A percentile compares a stretch with the other conserved stretches of the same genome.
phyloP scores from a whole-genome alignment of 2,113 vertebrate species.

The Ceyx cyanopectus region DNA sequence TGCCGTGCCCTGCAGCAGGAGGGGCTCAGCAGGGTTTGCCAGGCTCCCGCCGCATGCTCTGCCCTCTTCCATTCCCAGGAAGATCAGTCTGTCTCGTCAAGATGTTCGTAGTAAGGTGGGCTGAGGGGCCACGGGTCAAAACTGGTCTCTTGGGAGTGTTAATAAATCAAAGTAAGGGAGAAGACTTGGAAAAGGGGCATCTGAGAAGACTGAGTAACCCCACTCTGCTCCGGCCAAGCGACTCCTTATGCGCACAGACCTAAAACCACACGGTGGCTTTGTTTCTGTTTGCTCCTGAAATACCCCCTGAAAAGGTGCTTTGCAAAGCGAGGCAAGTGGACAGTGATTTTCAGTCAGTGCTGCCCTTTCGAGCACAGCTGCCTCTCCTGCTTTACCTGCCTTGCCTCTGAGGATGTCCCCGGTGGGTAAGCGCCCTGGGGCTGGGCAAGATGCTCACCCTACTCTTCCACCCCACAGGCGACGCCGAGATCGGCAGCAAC shows the following conservation, averaged over 20 bases:
- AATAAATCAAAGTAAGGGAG: slow-evolving; percentile 50
- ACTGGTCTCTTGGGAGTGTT: slow-evolving; percentile 51
- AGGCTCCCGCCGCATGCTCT: slow-evolving; percentile 21
- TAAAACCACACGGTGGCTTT: background rate
- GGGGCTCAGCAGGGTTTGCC: background rate
- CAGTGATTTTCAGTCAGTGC: background rate
- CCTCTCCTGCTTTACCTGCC: background rate
- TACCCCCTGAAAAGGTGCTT: background rate
- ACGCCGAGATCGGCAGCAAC: slow-evolving; percentile 76
- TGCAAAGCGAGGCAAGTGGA: background rate
- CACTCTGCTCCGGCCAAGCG: slow-evolving; percentile 2
- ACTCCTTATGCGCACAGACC: background rate
- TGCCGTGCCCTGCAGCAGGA: background rate
- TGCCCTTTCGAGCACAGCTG: background rate
- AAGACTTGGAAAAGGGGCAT: slow-evolving; percentile 24
- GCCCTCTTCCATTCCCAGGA: slow-evolving; percentile 34
- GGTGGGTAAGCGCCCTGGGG: background rate
- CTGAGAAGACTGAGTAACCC: slow-evolving; percentile 29
- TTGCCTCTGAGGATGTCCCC: background rate
- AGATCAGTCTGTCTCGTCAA: slow-evolving; percentile 47
- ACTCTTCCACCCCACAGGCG: slow-evolving; percentile 66
- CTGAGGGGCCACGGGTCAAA: background rate
- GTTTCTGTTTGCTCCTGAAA: background rate
- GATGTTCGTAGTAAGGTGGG: slow-evolving; percentile 24
- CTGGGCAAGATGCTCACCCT: background rate